These are phyloP conservation scores for Diglossa cyanea DNA, from an alignment of 2,797 vertebrate species.

Conservation along the genomic window DNA sequence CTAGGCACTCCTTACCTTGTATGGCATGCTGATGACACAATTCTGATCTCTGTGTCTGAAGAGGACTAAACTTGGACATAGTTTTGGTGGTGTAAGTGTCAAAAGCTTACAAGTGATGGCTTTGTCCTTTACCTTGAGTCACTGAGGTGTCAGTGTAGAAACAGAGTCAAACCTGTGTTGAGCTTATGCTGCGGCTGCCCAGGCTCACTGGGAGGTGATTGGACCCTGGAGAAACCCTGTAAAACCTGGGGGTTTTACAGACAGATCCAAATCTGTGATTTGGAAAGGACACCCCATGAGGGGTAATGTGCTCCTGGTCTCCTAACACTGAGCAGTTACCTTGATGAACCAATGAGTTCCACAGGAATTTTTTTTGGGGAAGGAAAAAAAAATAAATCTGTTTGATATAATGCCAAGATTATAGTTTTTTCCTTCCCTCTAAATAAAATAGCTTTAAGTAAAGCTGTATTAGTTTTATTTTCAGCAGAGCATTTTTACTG, in stretches of 20 bases:
- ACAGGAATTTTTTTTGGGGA: not conserved
- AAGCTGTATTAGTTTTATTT: not conserved
- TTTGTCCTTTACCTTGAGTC: not conserved
- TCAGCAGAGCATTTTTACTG: not conserved
- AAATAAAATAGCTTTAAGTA: not conserved
- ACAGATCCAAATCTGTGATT: not conserved
- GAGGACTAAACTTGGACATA: not conserved
- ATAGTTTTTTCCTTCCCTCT: accelerated
- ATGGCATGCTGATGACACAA: accelerated
- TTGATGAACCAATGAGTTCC: not conserved
- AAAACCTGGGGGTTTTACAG: not conserved
- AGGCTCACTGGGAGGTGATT: not conserved
- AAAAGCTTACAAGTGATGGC: not conserved
- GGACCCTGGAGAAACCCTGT: no score
- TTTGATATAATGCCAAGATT: not conserved
- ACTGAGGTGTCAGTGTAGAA: not conserved
- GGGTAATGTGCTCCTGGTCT: not conserved
- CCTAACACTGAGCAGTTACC: not conserved
- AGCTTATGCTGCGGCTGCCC: not conserved
- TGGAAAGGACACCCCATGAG: not conserved
- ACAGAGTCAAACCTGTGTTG: not conserved
- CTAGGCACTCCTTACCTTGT: not conserved
- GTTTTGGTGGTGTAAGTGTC: not conserved
- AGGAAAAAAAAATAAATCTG: not conserved
- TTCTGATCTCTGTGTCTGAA: not conserved